Evolutionary conservation across 2,888 invertebrate genomes (phyloP).

Genomic region (Drosophila rellima): DNA sequence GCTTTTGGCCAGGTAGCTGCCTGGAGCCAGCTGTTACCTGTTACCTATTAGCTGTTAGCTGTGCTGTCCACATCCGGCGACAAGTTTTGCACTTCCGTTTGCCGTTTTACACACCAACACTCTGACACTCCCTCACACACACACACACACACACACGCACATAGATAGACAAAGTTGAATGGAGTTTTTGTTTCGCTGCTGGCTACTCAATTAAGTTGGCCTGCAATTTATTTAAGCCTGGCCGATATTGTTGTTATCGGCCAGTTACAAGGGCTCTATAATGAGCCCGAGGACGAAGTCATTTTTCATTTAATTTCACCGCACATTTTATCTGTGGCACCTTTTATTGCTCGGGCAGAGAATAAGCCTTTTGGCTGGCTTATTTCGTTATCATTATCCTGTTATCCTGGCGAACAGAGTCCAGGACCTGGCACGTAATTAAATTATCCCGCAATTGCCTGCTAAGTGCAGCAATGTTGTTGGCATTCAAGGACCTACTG

Average conservation of each 20-base stretch:
- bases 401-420: slow-evolving; percentile 59
- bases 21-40: slow-evolving; percentile 53
- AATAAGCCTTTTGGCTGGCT: slow-evolving; percentile 66
- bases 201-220: slow-evolving; percentile 62
- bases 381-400: slow-evolving; percentile 80
- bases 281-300: slow-evolving; percentile 33
- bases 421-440: slow-evolving; percentile 59
- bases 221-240: slow-evolving; percentile 68
- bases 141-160: background rate
- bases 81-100: slow-evolving; percentile 66
- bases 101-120: slow-evolving; percentile 40
- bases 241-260: slow-evolving; percentile 73
- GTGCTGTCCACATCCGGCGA: slow-evolving; percentile 63
- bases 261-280: slow-evolving; percentile 59
- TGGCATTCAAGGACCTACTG: slow-evolving; percentile 52
- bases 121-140: slow-evolving; percentile 4
- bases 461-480: slow-evolving; percentile 73
- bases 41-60: slow-evolving; percentile 52
- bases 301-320: slow-evolving; percentile 77
- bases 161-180: slow-evolving; percentile 12
- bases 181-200: slow-evolving; percentile 31
- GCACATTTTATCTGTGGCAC: slow-evolving; percentile 62
- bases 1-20: slow-evolving; percentile 23
- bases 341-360: slow-evolving; percentile 31
- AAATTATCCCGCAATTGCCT: slow-evolving; percentile 79